A percentile compares a stretch with the other conserved stretches of the same genome.
Conservation (phyloP, 2,797 vertebrate species). For the Varecia variegata region DNA sequence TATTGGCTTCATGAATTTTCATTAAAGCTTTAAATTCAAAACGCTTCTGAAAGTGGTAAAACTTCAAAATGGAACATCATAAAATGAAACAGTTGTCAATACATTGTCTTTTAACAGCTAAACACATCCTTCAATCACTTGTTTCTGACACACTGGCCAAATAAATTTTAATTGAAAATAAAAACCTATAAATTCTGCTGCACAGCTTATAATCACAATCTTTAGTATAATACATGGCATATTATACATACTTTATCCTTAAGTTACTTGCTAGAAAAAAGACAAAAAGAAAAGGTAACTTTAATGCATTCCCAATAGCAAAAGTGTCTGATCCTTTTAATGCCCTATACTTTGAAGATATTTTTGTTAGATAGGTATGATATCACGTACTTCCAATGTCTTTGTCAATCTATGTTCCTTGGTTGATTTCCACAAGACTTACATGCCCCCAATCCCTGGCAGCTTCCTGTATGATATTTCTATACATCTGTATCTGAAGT, state of each 20-base stretch:
- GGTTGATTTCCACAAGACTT: background rate
- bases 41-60: slow-evolving; percentile 20
- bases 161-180: slow-evolving; percentile 29
- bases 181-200: background rate
- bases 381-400: background rate
- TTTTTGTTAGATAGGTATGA: slow-evolving; percentile 22
- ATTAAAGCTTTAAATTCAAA: slow-evolving; percentile 19
- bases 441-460: background rate
- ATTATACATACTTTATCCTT: background rate
- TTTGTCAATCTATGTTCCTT: background rate
- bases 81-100: background rate
- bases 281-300: background rate
- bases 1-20: background rate
- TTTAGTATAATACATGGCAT: background rate
- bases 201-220: background rate
- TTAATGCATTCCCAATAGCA: background rate
- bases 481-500: background rate
- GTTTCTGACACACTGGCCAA: background rate
- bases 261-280: too few species aligned
- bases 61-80: slow-evolving; percentile 11
- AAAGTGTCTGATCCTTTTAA: slow-evolving; percentile 26
- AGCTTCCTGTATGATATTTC: background rate
- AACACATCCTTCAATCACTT: slow-evolving; percentile 20
- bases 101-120: slow-evolving; percentile 2
- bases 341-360: background rate